Evolutionary conservation across 2,888 invertebrate species (phyloP).

Genomic region (Toxonevra muliebris): DNA sequence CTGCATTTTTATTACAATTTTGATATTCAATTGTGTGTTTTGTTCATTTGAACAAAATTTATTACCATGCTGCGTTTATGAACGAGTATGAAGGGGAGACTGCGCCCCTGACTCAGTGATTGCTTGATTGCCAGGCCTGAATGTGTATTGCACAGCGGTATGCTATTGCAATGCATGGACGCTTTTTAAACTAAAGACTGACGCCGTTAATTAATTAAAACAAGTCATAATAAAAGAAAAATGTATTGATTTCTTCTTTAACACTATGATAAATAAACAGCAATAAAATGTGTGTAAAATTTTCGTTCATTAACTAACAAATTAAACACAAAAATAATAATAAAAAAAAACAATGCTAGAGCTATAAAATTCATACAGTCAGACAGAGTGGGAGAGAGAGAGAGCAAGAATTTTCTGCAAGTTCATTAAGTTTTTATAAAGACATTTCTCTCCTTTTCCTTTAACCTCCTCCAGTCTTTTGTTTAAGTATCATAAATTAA

Average conservation of each 20-base stretch:
- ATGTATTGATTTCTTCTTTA: neutral
- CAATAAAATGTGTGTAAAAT: neutral
- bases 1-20: slow-evolving; percentile 54
- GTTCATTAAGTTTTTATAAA: no score
- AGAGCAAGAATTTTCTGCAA: no score
- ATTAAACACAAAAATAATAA: neutral
- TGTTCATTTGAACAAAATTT: slow-evolving; percentile 1
- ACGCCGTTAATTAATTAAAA: slow-evolving; percentile 19
- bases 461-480: no score
- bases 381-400: no score
- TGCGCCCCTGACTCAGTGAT: no score
- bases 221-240: neutral
- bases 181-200: neutral
- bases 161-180: no score
- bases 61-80: no score
- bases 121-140: no score
- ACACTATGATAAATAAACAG: neutral
- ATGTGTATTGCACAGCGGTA: neutral
- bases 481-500: no score
- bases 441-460: no score
- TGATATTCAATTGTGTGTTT: slow-evolving; percentile 34
- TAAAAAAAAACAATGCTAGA: slow-evolving; percentile 8
- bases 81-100: no score
- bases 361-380: neutral
- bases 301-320: slow-evolving; percentile 36